phyloP scores from a whole-genome alignment of 1,140 invertebrate species.

The Ladona fulva region DNA sequence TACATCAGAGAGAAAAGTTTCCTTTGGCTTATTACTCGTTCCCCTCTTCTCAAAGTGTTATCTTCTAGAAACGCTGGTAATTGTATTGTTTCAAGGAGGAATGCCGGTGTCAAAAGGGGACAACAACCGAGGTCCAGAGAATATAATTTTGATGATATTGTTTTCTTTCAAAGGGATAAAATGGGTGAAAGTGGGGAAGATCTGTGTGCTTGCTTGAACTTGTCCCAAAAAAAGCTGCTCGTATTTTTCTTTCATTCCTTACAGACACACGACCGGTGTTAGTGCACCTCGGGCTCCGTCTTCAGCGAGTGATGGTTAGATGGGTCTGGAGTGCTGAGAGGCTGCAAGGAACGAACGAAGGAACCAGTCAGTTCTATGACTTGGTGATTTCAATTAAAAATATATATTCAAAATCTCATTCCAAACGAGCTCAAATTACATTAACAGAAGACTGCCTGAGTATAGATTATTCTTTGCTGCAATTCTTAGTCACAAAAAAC shows the following conservation, averaged over 20 bases:
- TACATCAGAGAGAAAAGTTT: neutral
- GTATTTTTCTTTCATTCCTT: neutral
- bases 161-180: neutral
- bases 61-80: too few species aligned
- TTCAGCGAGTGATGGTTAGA: constrained; percentile 53
- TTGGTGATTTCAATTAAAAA: neutral
- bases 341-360: constrained; percentile 36
- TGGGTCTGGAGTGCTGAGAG: constrained; percentile 51
- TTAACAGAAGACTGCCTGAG: neutral
- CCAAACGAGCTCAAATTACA: neutral
- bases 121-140: neutral
- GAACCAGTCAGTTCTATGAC: constrained; percentile 4
- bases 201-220: constrained; percentile 8
- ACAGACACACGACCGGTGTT: constrained; percentile 27
- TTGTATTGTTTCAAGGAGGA: neutral
- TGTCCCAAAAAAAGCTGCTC: constrained; percentile 8
- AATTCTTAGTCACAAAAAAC: too few species aligned
- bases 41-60: neutral
- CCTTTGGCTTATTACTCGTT: neutral
- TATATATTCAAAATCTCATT: constrained; percentile 15
- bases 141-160: neutral
- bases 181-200: neutral
- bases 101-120: neutral
- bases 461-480: neutral
- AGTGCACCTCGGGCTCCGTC: constrained; percentile 46